These are phyloP conservation scores for Trichomalopsis sarcophagae DNA, from an alignment of 1,140 invertebrate species.

Conservation along the genomic window DNA sequence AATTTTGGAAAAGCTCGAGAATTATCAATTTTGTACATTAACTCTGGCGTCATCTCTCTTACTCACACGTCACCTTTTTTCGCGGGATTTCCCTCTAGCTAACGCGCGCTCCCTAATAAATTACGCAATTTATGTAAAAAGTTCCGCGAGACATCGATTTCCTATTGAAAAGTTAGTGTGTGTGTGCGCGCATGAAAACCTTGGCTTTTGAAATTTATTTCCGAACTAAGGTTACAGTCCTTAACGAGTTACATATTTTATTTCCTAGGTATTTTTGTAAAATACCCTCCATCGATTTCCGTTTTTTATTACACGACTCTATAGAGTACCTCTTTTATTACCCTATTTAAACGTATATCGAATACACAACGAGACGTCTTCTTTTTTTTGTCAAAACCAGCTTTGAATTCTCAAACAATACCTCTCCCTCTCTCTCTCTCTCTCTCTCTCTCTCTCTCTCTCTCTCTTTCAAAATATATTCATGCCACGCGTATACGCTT, in stretches of 20 bases:
- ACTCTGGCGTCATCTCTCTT: background rate
- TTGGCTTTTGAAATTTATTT: background rate
- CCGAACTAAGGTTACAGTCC: background rate
- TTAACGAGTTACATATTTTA: background rate
- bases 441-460: too few relatives aligned
- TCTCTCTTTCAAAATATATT: background rate
- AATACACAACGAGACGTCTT: background rate
- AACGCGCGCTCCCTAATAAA: slow-evolving; percentile 19
- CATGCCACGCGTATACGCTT: background rate
- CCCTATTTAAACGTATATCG: background rate
- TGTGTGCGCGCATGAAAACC: background rate
- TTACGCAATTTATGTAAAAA: slow-evolving; percentile 29
- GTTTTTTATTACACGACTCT: background rate
- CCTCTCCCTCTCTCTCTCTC: too few relatives aligned
- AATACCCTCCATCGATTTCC: background rate
- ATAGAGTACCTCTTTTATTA: background rate
- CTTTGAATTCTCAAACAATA: background rate
- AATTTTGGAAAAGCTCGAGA: too few relatives aligned
- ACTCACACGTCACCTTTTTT: slow-evolving; percentile 29
- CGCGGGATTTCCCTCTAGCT: background rate
- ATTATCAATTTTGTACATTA: too few relatives aligned
- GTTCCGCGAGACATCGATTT: slow-evolving; percentile 10
- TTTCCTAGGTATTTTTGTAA: background rate
- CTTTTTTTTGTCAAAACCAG: background rate
- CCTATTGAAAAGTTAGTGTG: slow-evolving; percentile 18